Conservation (phyloP, 2,113 vertebrate species). For the Synchiropus splendidus region DNA sequence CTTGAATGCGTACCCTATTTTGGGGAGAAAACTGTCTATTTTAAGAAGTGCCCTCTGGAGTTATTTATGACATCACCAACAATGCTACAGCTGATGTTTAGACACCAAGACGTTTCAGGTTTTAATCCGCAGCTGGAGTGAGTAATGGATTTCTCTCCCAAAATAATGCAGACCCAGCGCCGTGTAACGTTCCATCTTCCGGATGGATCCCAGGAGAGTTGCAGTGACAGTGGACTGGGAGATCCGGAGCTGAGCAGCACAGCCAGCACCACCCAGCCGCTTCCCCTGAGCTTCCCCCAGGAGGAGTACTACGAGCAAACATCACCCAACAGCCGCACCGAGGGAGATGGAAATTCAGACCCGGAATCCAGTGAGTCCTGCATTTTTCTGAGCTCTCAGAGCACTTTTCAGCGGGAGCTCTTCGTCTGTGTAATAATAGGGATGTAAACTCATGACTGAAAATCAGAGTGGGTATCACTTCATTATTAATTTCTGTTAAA, state of each 20-base stretch:
- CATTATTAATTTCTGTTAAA: too few relatives aligned
- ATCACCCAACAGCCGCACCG: slow-evolving; percentile 87
- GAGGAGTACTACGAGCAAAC: slow-evolving; percentile 88
- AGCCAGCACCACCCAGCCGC: slow-evolving; percentile 70
- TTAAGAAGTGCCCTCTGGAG: too few relatives aligned
- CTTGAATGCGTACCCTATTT: too few relatives aligned
- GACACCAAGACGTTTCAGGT: too few relatives aligned
- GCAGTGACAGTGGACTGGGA: slow-evolving; percentile 83
- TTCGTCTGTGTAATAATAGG: too few relatives aligned
- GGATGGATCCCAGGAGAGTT: slow-evolving; percentile 91
- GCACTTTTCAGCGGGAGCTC: too few relatives aligned
- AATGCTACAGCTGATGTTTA: too few relatives aligned
- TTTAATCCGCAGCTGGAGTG: neutral
- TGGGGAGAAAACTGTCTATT: too few relatives aligned
- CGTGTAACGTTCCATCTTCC: slow-evolving; percentile 95
- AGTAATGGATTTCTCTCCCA: slow-evolving; percentile 7
- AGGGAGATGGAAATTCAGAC: slow-evolving; percentile 96
- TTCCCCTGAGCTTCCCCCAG: slow-evolving; percentile 82
- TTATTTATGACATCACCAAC: too few relatives aligned
- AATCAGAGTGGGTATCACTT: too few relatives aligned
- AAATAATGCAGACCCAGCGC: slow-evolving; percentile 74
- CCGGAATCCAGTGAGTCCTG: slow-evolving; percentile 90
- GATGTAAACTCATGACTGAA: too few relatives aligned
- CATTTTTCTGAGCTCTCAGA: slow-evolving; percentile 1
- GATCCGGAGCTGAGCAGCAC: slow-evolving; percentile 74